phyloP scores from a whole-genome alignment of 2,888 invertebrate species.

The Machimus rusticus region DNA sequence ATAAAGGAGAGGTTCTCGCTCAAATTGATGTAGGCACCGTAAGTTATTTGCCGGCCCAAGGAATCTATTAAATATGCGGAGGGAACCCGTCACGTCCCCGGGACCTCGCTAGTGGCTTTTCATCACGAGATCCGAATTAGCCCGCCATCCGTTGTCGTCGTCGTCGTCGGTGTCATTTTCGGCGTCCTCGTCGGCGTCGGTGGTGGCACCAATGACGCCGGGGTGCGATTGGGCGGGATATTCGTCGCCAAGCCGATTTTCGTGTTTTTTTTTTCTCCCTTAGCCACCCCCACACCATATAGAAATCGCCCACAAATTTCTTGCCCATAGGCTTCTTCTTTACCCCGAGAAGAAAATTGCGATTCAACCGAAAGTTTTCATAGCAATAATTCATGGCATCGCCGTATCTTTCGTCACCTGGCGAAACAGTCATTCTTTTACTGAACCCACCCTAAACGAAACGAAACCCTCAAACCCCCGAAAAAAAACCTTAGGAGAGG shows the following conservation, averaged over 20 bases:
- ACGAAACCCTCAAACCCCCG: no score
- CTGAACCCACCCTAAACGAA: not conserved
- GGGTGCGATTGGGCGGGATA: not conserved
- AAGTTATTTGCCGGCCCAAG: constrained; percentile 36
- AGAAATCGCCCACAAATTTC: not conserved
- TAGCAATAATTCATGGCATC: not conserved
- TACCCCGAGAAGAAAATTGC: not conserved
- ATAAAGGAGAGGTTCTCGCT: constrained; percentile 39
- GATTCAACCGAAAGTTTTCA: not conserved
- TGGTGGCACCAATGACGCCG: no score
- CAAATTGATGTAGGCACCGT: constrained; percentile 40
- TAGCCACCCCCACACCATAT: not conserved
- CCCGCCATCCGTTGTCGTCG: no score
- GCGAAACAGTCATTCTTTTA: not conserved
- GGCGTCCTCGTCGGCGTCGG: not conserved
- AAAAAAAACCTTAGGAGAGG: not conserved
- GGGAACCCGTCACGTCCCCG: not conserved
- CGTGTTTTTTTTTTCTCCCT: not conserved
- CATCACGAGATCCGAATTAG: not conserved
- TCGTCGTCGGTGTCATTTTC: not conserved
- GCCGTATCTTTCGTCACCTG: not conserved
- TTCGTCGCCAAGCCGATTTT: not conserved
- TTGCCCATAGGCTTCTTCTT: no score
- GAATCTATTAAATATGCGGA: constrained; percentile 30
- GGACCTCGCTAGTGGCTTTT: not conserved